Percentiles rank a stretch among this genome's conserved stretches.
Conservation (phyloP, 2,888 invertebrate species). For the Eustalomyia histrio region DNA sequence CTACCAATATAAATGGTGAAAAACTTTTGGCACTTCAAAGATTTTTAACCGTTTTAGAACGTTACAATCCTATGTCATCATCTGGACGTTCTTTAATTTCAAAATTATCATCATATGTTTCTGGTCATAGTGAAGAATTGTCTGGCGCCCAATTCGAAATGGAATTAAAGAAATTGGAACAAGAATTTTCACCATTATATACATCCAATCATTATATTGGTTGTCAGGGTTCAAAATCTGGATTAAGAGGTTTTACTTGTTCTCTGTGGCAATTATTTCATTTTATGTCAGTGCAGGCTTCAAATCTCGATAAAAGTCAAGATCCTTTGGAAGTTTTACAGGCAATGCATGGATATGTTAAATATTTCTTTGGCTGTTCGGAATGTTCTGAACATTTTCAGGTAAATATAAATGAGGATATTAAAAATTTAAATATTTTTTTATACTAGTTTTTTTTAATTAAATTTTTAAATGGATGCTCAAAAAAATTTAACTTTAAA, state of each 20-base stretch:
- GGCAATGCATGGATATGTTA: constrained; percentile 93
- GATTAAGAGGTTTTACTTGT: constrained; percentile 93
- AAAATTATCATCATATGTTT: constrained; percentile 82
- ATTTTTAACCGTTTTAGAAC: constrained; percentile 86
- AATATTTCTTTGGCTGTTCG: constrained; percentile 95
- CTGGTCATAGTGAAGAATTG: constrained; percentile 80
- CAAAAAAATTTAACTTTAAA: too few relatives aligned
- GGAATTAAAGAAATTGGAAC: constrained; percentile 81
- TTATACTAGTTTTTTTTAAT: too few relatives aligned
- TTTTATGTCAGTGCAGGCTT: constrained; percentile 90
- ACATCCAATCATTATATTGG: constrained; percentile 84
- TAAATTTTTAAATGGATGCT: too few relatives aligned
- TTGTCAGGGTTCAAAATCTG: constrained; percentile 88
- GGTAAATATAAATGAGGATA: constrained; percentile 72
- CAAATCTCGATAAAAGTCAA: constrained; percentile 79
- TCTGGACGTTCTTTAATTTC: constrained; percentile 85
- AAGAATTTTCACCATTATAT: constrained; percentile 80
- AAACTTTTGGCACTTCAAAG: constrained; percentile 86
- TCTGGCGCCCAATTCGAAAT: constrained; percentile 83
- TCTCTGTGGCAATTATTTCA: constrained; percentile 98
- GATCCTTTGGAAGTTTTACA: constrained; percentile 86
- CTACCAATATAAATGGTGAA: constrained; percentile 85
- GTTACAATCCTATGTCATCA: constrained; percentile 89
- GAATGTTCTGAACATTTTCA: constrained; percentile 95
- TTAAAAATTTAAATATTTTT: too few relatives aligned